Base-by-base conservation (phyloP, 2,797 vertebrate genomes). In the Menidia menidia region DNA sequence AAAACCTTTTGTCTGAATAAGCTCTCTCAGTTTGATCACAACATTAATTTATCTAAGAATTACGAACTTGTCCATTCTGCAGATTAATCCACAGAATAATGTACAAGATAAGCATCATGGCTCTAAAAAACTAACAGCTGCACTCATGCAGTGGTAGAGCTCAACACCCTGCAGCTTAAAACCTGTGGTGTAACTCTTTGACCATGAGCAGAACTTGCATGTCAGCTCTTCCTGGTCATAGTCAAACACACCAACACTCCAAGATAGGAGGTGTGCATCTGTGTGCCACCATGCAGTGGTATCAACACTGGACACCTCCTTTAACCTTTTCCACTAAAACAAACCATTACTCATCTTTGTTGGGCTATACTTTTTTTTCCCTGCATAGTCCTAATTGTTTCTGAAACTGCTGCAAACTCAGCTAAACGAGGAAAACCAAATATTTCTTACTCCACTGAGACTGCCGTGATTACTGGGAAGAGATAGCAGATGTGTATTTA, bases 281-380 rank as follows among this genome's bases (percentile, higher is more conserved):
- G 45, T 58, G 59, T 13, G 68, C 25, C 57, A 62, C 51, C n/a
- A 48, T 48, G 54, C 53, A 51, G 0, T 12, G 14, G 43, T 64
- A 75, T 77, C 73, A 78, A 61, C 60, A 72, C 48, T 30, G 59
- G 42, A 78, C 78, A 45, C 73, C 80, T 71, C 74, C 57, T 71
- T 44, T 78, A 75, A 85, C 71, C 75, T 70, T 53, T 62, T 25
- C 59, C 54, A 6, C 64, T 51, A 31, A 73, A 66, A 79, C 78
- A 84, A 63, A 9, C 57, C 43, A 41, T 62, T 41, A 39, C 67
- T 78, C 64, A 71, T 76, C 80, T 73, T 15, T 66, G 65, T 8
- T 19, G 43, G 30, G 68, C 64, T 60, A 55, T 43, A 14, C 41
- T 75, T 13, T 7, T 63, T 50, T 48, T 60, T 9, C 25, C 25